Base-by-base conservation (phyloP, 2,888 invertebrate genomes). In the Watsonalla binaria region DNA sequence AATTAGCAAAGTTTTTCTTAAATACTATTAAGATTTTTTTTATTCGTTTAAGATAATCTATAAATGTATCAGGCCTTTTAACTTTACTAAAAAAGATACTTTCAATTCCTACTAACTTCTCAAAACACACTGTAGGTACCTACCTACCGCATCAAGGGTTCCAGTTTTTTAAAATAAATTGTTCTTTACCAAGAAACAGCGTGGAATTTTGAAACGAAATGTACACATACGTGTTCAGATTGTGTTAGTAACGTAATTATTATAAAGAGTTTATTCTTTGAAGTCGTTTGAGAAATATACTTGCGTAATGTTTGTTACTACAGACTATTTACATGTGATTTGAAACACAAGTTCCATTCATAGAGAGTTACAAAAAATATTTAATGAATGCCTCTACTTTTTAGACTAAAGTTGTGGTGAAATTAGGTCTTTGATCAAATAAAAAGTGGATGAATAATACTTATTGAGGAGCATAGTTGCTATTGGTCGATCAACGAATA, bases 321-420 rank as follows among this genome's bases (percentile, higher is more conserved):
- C 37, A 6, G 37, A 56, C 46, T 61, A 63, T 66, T 63, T 66
- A 49, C 15, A 63, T 59, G 56, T 8, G 57, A 59, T 54, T 51
- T 46, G 58, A 56, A 67, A 67, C 61, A 53, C 61, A 53, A 58
- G 60, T 63, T 70, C 66, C 67, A 70, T 70, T 70, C 70, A 70
- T 64, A 62, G 60, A 58, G 50, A 42, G 53, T 56, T 54, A 57
- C 64, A 59, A 55, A 49, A 11, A 45, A 45, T 55, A 46, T 58
- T 59, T 54, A 56, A 57, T 65, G 59, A 51, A 9, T 53, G 57
- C 54, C 47, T 39, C 37, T 51, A 14, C 13, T 6, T 14, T 47
- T 8, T 24, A 13, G 6, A 1, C 0, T 15, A 37, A 14, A 35
- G 9, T 37, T 9, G 39, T 14, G 37, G 37, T 37, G 42, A 11